These are phyloP conservation scores for Alexandromys fortis DNA, from an alignment of 2,113 vertebrate species.

Conservation along the genomic window DNA sequence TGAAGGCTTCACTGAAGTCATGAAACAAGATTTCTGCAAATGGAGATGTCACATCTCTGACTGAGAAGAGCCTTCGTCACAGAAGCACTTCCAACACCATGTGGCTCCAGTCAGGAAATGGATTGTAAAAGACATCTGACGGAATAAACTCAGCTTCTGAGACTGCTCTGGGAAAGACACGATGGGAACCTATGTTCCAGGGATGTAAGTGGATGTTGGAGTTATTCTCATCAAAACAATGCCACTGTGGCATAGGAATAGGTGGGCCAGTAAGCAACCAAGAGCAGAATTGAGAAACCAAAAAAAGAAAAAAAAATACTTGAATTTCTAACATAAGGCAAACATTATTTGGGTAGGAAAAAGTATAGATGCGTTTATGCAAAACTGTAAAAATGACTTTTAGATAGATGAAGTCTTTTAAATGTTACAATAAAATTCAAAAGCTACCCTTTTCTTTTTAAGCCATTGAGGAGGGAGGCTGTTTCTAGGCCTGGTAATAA, in stretches of 20 bases:
- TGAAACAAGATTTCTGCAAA: neutral
- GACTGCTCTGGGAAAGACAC: neutral
- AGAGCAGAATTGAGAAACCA: neutral
- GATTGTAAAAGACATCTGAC: neutral
- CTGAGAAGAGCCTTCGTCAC: neutral
- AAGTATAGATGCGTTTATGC: neutral
- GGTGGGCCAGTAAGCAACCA: neutral
- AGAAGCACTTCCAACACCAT: neutral
- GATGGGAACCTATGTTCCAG: neutral
- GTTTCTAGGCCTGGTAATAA: neutral
- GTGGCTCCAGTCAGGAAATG: neutral
- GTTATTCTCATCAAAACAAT: neutral
- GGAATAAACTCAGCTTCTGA: neutral
- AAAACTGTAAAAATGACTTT: slow-evolving; percentile 17
- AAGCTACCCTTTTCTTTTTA: neutral
- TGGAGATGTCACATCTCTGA: neutral
- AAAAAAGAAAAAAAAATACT: neutral
- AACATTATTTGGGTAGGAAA: neutral
- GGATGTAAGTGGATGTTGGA: neutral
- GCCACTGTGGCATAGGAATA: neutral
- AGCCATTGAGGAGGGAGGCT: neutral
- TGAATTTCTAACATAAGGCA: neutral
- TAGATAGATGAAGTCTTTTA: neutral
- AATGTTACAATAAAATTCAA: neutral
- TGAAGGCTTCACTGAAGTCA: slow-evolving; percentile 18